These are phyloP conservation scores for Hyperopisus bebe DNA, from an alignment of 2,113 vertebrate genomes.

Conservation along the genomic window DNA sequence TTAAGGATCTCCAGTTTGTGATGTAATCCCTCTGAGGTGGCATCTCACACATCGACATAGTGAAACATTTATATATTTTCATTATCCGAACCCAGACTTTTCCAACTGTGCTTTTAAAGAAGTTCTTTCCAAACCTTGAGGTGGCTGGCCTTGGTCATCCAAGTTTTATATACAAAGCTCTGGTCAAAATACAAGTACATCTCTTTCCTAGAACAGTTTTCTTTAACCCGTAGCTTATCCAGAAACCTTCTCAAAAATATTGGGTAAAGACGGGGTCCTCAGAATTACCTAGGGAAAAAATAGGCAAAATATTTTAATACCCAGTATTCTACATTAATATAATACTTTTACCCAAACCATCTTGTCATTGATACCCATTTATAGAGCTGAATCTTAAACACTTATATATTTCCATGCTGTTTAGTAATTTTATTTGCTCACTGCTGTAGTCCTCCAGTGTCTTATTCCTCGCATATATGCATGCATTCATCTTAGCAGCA, in stretches of 20 bases:
- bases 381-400: not conserved
- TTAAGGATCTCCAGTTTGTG: slow-evolving; percentile 36
- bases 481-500: not conserved
- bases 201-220: not conserved
- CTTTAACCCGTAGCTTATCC: not conserved
- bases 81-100: slow-evolving; percentile 8
- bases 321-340: not conserved
- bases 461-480: not conserved
- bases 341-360: not conserved
- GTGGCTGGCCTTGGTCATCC: not conserved
- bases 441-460: not conserved
- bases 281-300: slow-evolving; percentile 4
- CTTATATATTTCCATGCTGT: not conserved
- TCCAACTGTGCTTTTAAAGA: not conserved
- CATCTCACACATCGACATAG: not conserved
- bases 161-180: not conserved
- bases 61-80: slow-evolving; percentile 8
- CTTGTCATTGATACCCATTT: not conserved
- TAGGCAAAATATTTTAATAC: not conserved
- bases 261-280: not conserved
- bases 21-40: slow-evolving; percentile 7
- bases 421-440: not conserved
- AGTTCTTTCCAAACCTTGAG: not conserved
- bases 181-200: not conserved
- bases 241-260: not conserved